Base-by-base conservation (phyloP, 2,888 invertebrate genomes). In the Macroteleia sp. region DNA sequence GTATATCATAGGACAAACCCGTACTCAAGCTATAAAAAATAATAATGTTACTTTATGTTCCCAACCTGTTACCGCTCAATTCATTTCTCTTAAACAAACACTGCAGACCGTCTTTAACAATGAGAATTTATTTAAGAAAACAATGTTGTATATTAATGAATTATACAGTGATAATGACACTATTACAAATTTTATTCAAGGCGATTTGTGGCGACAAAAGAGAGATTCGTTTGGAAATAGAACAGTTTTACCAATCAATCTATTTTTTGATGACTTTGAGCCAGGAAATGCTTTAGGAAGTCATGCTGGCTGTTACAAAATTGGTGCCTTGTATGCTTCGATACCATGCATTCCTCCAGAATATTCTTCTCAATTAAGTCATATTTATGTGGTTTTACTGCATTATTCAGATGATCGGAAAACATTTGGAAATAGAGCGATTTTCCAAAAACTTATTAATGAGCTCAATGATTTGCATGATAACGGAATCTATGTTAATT, bases 111-210 rank as follows among this genome's bases (percentile, higher is more conserved):
- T 66, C 8, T 66, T 66, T 14, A 54, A 14, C 19, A 19, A 54
- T 34, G 8, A 32, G 19, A 16, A 17, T 2, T 28, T 67, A 28
- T 56, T 67, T 10, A 12, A 52, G 8, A 20, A 46, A 25, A 66
- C 44, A 4, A 54, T 25, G 36, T 4, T 1, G 10, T 54, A 66
- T 28, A 22, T 54, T 17, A 8, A 41, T 1, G 1, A 48, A 5
- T 62, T 62, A 14, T 14, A 4, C 3, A 12, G 30, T 1, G 50
- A 62, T 3, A 39, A 62, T 30, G 16, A 2, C 17, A 30, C 25
- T 9, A 1, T 44, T 1, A 10, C n/a, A 2, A 67, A 67, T 36
- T 41, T 67, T 17, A 39, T 67, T 6, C 66, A 67, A 67, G 46
- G 14, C 0, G 39, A 46, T 19, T 39, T 54, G 2, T 66, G 54